Evolutionary conservation across 2,113 vertebrate genomes (phyloP), one percentile per base, ranked within the genome.

Genomic region (Eptesicus fuscus): DNA sequence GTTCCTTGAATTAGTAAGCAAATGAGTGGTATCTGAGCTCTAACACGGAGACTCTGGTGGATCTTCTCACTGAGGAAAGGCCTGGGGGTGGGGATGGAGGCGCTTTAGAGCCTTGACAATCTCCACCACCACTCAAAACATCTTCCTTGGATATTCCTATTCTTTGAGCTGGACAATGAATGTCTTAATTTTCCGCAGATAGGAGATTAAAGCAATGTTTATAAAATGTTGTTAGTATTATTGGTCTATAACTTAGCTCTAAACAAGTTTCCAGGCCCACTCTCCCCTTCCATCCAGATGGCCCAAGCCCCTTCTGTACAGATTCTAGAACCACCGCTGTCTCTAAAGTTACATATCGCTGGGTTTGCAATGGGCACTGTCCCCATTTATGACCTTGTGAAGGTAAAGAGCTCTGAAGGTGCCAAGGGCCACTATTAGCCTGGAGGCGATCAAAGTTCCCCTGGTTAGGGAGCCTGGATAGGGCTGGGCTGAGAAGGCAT

Each of bases 101-200:
- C n/a, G 10, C n/a, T 92, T 47, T 53, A 53, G 13, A 4, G 17
- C 30, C 40, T n/a, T 65, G 76, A 56, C 25, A 23, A 23, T 83
- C 61, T 44, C 65, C 25, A 61, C 2, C 14, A 28, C 20, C 35
- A 11, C 51, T 63, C 47, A 82, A 84, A 82, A 49, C 9, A 5
- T 28, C 44, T 20, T 20, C 32, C 40, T 40, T 37, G 3, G 40
- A 71, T 20, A 74, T 11, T 85, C 37, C 51, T 87, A 13, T 69
- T 71, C 71, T 93, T 88, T 79, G 42, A 59, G 11, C 13, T 69
- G 35, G 70, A 35, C 85, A 53, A 56, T 53, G 47, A 20, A 18
- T 73, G 59, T 86, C 69, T 42, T 86, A 44, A 35, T 77, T 92
- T 80, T 84, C 18, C n/a, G 23, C 61, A 71, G 84, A 69, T 61